phyloP scores from a whole-genome alignment of 2,113 vertebrate species.

The Leucopternis melanops region DNA sequence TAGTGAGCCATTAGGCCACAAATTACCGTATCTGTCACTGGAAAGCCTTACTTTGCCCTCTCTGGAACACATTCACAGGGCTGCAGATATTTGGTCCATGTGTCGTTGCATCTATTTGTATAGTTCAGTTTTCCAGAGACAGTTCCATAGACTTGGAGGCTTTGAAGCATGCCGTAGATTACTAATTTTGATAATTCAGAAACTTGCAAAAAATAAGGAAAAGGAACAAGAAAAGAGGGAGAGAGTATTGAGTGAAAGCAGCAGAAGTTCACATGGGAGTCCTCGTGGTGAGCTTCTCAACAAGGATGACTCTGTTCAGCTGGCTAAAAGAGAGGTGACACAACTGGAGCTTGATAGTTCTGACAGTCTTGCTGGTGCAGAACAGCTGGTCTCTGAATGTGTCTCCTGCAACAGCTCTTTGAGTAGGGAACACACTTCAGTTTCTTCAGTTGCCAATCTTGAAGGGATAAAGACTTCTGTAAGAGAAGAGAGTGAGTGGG shows the following conservation, averaged over 20 bases:
- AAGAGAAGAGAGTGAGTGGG: conserved; percentile 76
- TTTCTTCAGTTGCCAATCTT: background rate
- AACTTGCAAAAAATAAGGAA: conserved; percentile 68
- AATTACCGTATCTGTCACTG: conserved; percentile 79
- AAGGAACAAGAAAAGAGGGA: conserved; percentile 50
- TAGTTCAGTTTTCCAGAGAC: conserved; percentile 86
- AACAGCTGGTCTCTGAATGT: background rate
- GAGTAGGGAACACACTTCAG: background rate
- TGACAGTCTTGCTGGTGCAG: background rate
- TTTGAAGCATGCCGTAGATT: conserved; percentile 85
- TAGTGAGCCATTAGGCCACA: conserved; percentile 81
- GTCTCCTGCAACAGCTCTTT: background rate
- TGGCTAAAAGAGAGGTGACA: background rate
- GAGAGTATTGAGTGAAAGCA: background rate
- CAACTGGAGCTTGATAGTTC: background rate
- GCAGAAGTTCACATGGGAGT: background rate
- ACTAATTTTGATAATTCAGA: conserved; percentile 86
- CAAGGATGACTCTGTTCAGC: background rate
- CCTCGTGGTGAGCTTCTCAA: background rate
- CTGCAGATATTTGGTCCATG: conserved; percentile 89
- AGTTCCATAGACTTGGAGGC: conserved; percentile 89
- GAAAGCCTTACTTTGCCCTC: conserved; percentile 86
- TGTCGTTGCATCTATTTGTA: conserved; percentile 84
- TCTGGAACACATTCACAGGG: conserved; percentile 79
- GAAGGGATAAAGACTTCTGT: conserved; percentile 45